Evolutionary conservation across 1,140 invertebrate genomes (phyloP).

Genomic region (Drosophila punjabiensis): DNA sequence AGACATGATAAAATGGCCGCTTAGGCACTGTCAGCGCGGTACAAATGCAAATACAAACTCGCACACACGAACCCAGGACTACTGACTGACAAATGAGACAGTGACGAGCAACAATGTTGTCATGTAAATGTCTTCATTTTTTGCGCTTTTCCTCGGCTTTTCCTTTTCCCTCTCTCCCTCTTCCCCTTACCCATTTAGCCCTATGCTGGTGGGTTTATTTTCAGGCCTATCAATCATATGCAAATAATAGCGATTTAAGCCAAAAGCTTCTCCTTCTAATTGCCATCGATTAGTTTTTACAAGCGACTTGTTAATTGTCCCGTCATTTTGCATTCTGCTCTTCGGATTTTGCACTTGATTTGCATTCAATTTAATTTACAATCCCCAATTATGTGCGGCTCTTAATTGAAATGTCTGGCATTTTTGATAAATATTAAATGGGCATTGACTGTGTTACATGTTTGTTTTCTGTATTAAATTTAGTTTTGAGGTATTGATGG

Average conservation of each 20-base stretch:
- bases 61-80: constrained; percentile 18
- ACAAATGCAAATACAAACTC: constrained; percentile 42
- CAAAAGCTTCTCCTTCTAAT: constrained; percentile 24
- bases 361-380: constrained; percentile 38
- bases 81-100: constrained; percentile 66
- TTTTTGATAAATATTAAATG: constrained; percentile 25
- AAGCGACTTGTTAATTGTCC: constrained; percentile 61
- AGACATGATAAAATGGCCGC: constrained; percentile 80
- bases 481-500: too few relatives aligned
- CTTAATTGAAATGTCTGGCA: constrained; percentile 11
- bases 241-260: constrained; percentile 46
- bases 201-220: neutral
- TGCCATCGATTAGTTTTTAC: constrained; percentile 49
- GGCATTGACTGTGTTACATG: neutral
- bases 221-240: constrained; percentile 50
- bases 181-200: neutral
- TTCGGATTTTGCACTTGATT: neutral
- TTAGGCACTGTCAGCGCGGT: constrained; percentile 71
- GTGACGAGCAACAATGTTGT: constrained; percentile 72
- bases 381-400: constrained; percentile 24
- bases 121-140: constrained; percentile 72
- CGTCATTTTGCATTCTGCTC: neutral
- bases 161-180: neutral
- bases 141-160: constrained; percentile 29
- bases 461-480: neutral